Percentiles rank a stretch among this genome's conserved stretches.
phyloP scores from a whole-genome alignment of 2,888 invertebrate species.

The Hypolimnas misippus region DNA sequence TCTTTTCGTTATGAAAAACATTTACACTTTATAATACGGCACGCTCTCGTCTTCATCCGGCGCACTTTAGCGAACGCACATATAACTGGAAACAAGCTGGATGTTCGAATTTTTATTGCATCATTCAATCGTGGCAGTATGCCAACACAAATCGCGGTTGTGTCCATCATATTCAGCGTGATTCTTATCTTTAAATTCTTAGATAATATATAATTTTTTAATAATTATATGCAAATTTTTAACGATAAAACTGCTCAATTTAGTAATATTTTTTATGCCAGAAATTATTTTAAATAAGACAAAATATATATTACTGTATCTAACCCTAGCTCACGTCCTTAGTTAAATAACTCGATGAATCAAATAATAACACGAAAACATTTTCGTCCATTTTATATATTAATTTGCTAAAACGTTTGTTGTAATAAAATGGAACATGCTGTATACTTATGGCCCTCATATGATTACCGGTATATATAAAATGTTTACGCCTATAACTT shows the following conservation, averaged over 20 bases:
- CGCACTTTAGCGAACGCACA: constrained; percentile 43
- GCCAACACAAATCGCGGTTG: constrained; percentile 66
- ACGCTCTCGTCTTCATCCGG: constrained; percentile 22
- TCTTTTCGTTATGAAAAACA: constrained; percentile 21
- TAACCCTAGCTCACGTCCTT: not conserved
- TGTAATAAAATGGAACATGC: constrained; percentile 57
- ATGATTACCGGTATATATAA: constrained; percentile 68
- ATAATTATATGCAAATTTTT: not conserved
- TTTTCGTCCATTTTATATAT: not conserved
- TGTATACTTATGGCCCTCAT: constrained; percentile 70
- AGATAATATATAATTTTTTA: not conserved
- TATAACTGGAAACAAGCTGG: constrained; percentile 54
- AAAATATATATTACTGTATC: not conserved
- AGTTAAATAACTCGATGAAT: not conserved
- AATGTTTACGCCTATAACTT: constrained; percentile 59
- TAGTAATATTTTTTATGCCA: constrained; percentile 9
- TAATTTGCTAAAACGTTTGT: constrained; percentile 1
- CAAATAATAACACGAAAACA: not conserved
- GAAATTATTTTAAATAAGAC: not conserved
- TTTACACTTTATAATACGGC: constrained; percentile 22
- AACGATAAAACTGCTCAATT: not conserved
- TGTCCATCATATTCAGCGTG: constrained; percentile 65
- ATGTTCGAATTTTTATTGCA: constrained; percentile 75
- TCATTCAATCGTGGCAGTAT: constrained; percentile 68
- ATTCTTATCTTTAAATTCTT: constrained; percentile 33